Evolutionary conservation across 1,140 invertebrate genomes (phyloP).

Genomic region (Lordiphosa stackelbergi): DNA sequence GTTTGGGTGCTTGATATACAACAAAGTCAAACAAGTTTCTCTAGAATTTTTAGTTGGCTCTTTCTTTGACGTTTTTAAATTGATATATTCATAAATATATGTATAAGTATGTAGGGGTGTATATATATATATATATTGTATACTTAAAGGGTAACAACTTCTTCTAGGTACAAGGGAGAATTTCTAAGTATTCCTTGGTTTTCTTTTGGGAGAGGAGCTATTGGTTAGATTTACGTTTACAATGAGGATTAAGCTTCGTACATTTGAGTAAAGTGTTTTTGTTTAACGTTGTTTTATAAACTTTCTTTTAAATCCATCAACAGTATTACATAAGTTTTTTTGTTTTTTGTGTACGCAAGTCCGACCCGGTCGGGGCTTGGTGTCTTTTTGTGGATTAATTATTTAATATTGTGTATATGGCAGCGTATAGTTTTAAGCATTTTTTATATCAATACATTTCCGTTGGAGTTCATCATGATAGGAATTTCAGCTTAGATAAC

Average conservation of each 20-base stretch:
- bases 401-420: slow-evolving; percentile 50
- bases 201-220: slow-evolving; percentile 34
- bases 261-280: slow-evolving; percentile 34
- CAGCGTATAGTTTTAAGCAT: slow-evolving; percentile 60
- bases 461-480: slow-evolving; percentile 29
- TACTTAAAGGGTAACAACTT: slow-evolving; percentile 63
- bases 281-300: slow-evolving; percentile 71
- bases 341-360: slow-evolving; percentile 41
- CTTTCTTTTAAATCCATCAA: slow-evolving; percentile 63
- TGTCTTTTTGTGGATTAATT: slow-evolving; percentile 42
- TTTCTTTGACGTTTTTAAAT: slow-evolving; percentile 34
- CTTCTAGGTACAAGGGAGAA: slow-evolving; percentile 63
- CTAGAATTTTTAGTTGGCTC: slow-evolving; percentile 30
- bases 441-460: slow-evolving; percentile 44
- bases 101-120: slow-evolving; percentile 17
- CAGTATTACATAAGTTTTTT: slow-evolving; percentile 48
- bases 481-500: slow-evolving; percentile 37
- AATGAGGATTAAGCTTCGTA: slow-evolving; percentile 32
- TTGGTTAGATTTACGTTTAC: slow-evolving; percentile 24
- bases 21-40: slow-evolving; percentile 37
- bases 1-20: slow-evolving; percentile 35
- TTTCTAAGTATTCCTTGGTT: slow-evolving; percentile 36
- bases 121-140: slow-evolving; percentile 30
- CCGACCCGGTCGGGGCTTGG: slow-evolving; percentile 45
- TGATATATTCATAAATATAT: slow-evolving; percentile 29